Percentiles rank a stretch among this genome's conserved stretches.
These are phyloP conservation scores for Gymnothorax reevesii DNA, from an alignment of 2,797 vertebrate genomes.

Conservation along the genomic window DNA sequence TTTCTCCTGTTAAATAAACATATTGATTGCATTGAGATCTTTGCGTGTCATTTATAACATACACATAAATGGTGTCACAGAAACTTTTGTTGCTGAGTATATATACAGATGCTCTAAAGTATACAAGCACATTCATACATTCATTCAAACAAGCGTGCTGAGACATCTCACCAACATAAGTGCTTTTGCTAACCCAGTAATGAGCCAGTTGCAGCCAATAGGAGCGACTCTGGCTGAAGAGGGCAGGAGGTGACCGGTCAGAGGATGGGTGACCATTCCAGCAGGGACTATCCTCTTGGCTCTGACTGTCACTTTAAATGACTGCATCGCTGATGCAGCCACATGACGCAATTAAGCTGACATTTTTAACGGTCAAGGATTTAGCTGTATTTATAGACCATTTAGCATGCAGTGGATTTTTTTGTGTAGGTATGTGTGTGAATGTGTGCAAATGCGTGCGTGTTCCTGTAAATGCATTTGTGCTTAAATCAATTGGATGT, in stretches of 20 bases:
- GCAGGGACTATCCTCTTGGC: not conserved
- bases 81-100: too few species aligned
- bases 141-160: not conserved
- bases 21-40: too few species aligned
- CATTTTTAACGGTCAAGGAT: not conserved
- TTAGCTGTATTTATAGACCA: conserved; percentile 7
- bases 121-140: conserved; percentile 10
- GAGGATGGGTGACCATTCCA: not conserved
- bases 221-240: not conserved
- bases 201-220: not conserved
- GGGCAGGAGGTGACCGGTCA: not conserved
- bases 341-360: not conserved
- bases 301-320: not conserved
- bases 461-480: not conserved
- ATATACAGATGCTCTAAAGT: not conserved
- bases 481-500: not conserved
- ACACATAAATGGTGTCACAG: too few species aligned
- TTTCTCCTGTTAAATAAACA: too few species aligned
- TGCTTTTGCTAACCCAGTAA: not conserved
- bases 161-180: not conserved
- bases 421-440: not conserved
- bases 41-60: too few species aligned
- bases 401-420: conserved; percentile 12
- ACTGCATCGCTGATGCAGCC: not conserved
- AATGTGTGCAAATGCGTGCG: not conserved